Conservation (phyloP, 2,113 vertebrate genomes). For the Hemichromis elongatus region DNA sequence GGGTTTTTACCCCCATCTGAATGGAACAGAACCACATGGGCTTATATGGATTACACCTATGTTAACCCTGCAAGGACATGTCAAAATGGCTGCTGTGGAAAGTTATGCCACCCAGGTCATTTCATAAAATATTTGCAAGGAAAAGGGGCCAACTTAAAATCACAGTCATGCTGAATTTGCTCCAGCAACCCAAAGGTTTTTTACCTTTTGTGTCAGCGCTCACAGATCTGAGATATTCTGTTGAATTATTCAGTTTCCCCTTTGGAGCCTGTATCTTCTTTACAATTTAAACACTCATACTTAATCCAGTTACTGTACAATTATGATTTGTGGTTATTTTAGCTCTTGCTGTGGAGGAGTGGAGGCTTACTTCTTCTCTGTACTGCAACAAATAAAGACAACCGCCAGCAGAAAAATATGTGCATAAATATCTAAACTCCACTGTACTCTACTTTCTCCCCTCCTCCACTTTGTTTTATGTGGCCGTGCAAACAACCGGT, state of each 20-base stretch:
- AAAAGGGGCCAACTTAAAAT: background rate
- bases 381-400: background rate
- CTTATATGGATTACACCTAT: background rate
- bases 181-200: background rate
- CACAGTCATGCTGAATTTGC: background rate
- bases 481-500: slow-evolving; percentile 47
- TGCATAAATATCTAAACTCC: slow-evolving; percentile 28
- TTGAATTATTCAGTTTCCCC: background rate
- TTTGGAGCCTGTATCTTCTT: background rate
- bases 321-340: fast-evolving
- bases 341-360: background rate
- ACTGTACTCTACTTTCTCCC: slow-evolving; percentile 40
- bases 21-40: background rate
- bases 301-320: background rate
- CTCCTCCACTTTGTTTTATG: slow-evolving; percentile 59
- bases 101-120: background rate
- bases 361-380: background rate
- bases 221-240: background rate
- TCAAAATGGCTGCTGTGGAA: background rate
- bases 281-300: background rate
- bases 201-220: background rate
- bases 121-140: background rate
- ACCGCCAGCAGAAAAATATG: background rate
- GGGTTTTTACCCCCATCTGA: background rate
- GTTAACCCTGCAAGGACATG: background rate